These are phyloP conservation scores for Spilogale gracilis DNA, from an alignment of 2,113 vertebrate species.

Conservation along the genomic window DNA sequence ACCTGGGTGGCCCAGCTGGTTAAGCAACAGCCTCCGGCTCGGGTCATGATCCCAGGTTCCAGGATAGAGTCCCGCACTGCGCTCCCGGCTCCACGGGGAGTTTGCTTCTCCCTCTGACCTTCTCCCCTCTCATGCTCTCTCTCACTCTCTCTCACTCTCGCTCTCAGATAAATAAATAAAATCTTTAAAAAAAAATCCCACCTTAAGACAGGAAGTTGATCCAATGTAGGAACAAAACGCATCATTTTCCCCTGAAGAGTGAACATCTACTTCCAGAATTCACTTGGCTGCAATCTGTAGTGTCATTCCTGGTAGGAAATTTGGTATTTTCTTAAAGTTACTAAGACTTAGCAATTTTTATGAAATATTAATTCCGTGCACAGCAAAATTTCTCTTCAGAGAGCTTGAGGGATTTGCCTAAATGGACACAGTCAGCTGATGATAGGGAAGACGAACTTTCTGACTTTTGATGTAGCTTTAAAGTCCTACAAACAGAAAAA, in stretches of 20 bases:
- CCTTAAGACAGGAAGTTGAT: conserved; percentile 18
- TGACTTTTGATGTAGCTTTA: conserved; percentile 30
- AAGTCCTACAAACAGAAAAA: conserved; percentile 49
- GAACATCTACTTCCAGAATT: conserved; percentile 37
- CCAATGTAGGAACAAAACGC: background rate
- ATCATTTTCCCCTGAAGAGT: conserved; percentile 4
- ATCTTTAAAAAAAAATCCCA: background rate
- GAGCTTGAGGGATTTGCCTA: conserved; percentile 28
- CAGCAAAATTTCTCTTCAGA: background rate
- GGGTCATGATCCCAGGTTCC: too few species aligned
- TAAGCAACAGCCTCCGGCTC: too few species aligned
- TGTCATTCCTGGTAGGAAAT: background rate
- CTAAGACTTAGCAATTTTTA: conserved; percentile 1
- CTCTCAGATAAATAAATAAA: too few species aligned
- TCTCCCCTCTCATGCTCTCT: too few species aligned
- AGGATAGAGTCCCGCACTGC: too few species aligned
- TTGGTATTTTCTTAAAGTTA: conserved; percentile 32
- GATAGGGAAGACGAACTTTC: background rate
- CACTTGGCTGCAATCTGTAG: background rate
- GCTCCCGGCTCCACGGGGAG: too few species aligned
- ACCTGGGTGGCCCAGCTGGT: too few species aligned
- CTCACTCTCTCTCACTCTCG: too few species aligned
- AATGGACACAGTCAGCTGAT: background rate
- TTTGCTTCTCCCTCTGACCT: too few species aligned
- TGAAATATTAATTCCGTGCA: conserved; percentile 35